Conservation (phyloP, 2,888 invertebrate species). For the Cosmorhoe ocellata region DNA sequence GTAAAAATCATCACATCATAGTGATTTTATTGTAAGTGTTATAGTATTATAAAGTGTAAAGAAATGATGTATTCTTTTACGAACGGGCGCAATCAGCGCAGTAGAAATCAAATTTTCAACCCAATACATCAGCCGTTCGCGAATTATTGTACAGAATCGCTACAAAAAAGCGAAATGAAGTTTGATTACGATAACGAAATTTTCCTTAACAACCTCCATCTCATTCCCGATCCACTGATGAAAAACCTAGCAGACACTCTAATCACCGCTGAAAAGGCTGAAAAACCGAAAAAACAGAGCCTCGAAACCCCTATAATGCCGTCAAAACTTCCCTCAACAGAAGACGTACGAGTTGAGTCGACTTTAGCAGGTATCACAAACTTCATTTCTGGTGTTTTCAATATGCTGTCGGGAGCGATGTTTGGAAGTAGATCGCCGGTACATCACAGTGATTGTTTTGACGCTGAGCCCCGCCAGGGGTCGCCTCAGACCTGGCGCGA, state of each 20-base stretch:
- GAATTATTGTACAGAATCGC: conserved; percentile 58
- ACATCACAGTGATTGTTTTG: conserved; percentile 50
- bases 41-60: conserved; percentile 29
- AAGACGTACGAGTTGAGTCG: conserved; percentile 26
- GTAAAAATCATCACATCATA: too few species aligned
- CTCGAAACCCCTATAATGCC: conserved; percentile 24
- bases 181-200: conserved; percentile 51
- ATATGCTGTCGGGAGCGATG: conserved; percentile 57
- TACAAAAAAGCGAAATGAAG: conserved; percentile 53
- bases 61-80: conserved; percentile 59
- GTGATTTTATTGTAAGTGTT: conserved; percentile 30
- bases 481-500: conserved; percentile 55
- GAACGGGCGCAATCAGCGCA: conserved; percentile 60
- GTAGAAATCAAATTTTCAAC: conserved; percentile 40
- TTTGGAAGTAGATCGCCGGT: conserved; percentile 53
- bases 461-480: conserved; percentile 45
- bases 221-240: conserved; percentile 64
- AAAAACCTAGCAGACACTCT: conserved; percentile 71
- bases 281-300: conserved; percentile 27
- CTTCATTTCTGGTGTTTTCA: conserved; percentile 65
- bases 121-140: conserved; percentile 55
- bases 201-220: conserved; percentile 57
- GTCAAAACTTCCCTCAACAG: conserved; percentile 11
- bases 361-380: conserved; percentile 55
- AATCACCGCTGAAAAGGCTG: conserved; percentile 39